phyloP scores from a whole-genome alignment of 2,113 vertebrate genomes.

The Syrrhaptes paradoxus region DNA sequence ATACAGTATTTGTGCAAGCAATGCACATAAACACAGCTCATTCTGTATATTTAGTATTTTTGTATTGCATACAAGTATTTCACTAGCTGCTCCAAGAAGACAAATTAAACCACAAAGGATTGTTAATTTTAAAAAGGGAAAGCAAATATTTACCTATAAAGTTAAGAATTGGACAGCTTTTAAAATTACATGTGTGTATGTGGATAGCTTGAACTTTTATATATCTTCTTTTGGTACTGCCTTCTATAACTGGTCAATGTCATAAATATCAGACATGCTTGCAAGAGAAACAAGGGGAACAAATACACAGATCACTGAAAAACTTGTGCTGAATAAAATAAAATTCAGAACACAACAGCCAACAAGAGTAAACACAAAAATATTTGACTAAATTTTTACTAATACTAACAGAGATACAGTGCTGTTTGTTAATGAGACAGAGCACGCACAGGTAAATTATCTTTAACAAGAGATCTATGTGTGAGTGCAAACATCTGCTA shows the following conservation, averaged over 20 bases:
- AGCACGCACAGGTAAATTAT: background rate
- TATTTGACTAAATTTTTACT: background rate
- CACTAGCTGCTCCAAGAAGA: background rate
- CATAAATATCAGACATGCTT: background rate
- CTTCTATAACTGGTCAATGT: background rate
- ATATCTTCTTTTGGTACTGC: background rate
- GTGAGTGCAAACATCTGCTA: background rate
- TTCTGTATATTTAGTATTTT: background rate
- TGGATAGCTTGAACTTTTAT: background rate
- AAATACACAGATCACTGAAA: background rate
- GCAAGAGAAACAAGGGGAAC: background rate
- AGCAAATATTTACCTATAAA: background rate
- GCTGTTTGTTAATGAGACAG: background rate
- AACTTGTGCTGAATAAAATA: background rate
- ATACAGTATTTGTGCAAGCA: background rate
- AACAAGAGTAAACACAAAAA: background rate
- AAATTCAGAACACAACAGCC: background rate
- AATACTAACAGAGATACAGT: background rate
- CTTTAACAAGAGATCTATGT: background rate
- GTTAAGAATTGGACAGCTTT: background rate
- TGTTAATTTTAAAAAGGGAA: background rate
- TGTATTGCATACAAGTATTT: background rate
- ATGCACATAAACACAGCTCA: background rate
- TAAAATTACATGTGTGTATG: background rate
- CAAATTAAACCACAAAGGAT: background rate